Conservation (phyloP, 37 sponge, comb jelly and placozoan genomes). For the Chondrilla cf. caribensis region DNA sequence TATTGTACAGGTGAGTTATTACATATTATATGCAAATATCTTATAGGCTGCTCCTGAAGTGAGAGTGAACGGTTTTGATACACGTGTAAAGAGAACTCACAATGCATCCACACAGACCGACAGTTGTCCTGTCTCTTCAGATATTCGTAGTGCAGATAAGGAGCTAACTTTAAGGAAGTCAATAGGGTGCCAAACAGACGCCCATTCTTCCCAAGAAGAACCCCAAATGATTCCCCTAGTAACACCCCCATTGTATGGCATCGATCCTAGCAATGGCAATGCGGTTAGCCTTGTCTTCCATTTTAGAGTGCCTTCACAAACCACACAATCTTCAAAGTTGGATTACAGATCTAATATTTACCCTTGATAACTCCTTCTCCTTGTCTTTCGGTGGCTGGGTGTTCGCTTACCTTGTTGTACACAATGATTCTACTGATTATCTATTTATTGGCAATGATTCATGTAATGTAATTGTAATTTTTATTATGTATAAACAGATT, state of each 20-base stretch:
- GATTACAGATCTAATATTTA: neutral
- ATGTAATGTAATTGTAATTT: too few species aligned
- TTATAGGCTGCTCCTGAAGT: too few species aligned
- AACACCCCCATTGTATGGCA: constrained; percentile 18
- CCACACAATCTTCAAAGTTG: neutral
- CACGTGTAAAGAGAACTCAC: too few species aligned
- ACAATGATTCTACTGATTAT: too few species aligned
- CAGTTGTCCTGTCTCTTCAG: neutral
- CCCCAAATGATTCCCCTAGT: neutral
- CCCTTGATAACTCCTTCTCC: neutral
- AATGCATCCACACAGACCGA: constrained; percentile 1
- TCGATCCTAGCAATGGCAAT: constrained; percentile 9
- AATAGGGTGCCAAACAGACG: neutral
- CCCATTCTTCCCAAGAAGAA: neutral
- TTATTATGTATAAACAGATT: too few species aligned
- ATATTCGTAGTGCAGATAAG: too few species aligned
- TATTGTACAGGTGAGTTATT: too few species aligned
- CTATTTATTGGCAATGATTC: too few species aligned
- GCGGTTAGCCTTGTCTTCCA: constrained; percentile 19
- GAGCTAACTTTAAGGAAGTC: neutral
- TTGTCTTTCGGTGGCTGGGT: constrained; percentile 29
- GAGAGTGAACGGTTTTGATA: too few species aligned
- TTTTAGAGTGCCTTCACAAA: neutral
- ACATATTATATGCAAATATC: too few species aligned
- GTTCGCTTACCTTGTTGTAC: too few species aligned